phyloP scores from a whole-genome alignment of 2,888 invertebrate genomes.

The Deilephila porcellus region DNA sequence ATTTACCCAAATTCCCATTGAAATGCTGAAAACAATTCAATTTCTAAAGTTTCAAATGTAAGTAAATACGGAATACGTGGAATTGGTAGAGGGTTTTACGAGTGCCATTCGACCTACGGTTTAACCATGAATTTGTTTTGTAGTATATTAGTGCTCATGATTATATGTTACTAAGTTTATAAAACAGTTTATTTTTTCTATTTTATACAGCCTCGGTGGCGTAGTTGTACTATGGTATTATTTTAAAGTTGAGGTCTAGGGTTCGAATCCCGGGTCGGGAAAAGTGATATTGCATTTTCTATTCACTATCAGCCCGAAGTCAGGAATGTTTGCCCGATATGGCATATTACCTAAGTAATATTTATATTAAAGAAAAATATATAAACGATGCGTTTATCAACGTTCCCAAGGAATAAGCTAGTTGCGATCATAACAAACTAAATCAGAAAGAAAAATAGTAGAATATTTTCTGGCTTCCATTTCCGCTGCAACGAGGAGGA shows the following conservation, averaged over 20 bases:
- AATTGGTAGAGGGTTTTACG: neutral
- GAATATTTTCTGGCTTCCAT: conserved; percentile 18
- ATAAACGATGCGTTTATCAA: neutral
- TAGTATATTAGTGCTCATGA: too few species aligned
- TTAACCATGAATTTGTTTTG: neutral
- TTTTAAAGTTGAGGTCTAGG: too few species aligned
- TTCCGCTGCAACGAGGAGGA: neutral
- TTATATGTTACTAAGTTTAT: too few species aligned
- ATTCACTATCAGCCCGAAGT: too few species aligned
- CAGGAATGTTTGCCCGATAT: too few species aligned
- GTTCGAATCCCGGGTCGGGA: too few species aligned
- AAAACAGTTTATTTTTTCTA: too few species aligned
- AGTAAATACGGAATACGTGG: neutral
- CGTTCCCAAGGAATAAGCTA: neutral
- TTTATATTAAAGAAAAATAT: neutral
- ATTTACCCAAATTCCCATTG: conserved; percentile 8
- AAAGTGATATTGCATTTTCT: too few species aligned
- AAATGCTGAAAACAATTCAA: conserved; percentile 4
- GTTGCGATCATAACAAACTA: conserved; percentile 3
- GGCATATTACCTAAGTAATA: neutral
- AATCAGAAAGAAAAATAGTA: conserved; percentile 9
- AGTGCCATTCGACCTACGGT: neutral
- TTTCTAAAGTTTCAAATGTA: neutral
- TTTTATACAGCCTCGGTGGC: too few species aligned
- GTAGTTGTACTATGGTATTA: too few species aligned